A percentile compares a stretch with the other conserved stretches of the same genome.
Conservation (phyloP, 2,113 vertebrate species). For the Deroptyus accipitrinus region DNA sequence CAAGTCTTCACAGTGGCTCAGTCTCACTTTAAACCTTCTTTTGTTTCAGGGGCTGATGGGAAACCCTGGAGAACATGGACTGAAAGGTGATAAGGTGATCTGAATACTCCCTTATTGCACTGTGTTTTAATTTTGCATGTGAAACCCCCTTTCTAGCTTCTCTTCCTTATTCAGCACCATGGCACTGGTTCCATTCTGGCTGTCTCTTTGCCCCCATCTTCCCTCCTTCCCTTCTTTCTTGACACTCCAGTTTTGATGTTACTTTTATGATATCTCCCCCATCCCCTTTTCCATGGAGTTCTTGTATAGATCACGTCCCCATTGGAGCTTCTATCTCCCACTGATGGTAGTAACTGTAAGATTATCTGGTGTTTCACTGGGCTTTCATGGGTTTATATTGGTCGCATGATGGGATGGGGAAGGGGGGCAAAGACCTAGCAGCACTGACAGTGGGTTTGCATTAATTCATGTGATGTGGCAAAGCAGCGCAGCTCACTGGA, state of each 20-base stretch:
- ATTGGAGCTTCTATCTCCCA: background rate
- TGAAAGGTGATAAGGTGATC: constrained; percentile 99
- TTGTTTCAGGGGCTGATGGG: constrained; percentile 91
- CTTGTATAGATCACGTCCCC: background rate
- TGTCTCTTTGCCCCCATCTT: background rate
- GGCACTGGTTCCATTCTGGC: background rate
- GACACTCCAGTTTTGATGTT: background rate
- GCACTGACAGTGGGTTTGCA: background rate
- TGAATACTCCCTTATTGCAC: constrained; percentile 98
- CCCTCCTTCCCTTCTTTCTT: background rate
- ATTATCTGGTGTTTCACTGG: background rate
- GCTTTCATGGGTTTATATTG: background rate
- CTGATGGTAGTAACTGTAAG: background rate
- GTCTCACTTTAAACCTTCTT: background rate
- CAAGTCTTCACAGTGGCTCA: background rate
- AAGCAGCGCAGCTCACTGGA: background rate
- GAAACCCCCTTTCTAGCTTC: background rate
- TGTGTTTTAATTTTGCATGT: constrained; percentile 83
- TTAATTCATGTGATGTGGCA: background rate
- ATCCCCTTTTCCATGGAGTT: background rate
- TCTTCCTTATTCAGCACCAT: background rate
- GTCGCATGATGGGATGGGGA: fast-evolving
- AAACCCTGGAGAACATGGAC: constrained; percentile 96
- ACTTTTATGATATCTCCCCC: background rate
- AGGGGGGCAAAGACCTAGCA: background rate